These are phyloP conservation scores for Parapsyche elsis DNA, from an alignment of 1,140 invertebrate species.

Conservation along the genomic window DNA sequence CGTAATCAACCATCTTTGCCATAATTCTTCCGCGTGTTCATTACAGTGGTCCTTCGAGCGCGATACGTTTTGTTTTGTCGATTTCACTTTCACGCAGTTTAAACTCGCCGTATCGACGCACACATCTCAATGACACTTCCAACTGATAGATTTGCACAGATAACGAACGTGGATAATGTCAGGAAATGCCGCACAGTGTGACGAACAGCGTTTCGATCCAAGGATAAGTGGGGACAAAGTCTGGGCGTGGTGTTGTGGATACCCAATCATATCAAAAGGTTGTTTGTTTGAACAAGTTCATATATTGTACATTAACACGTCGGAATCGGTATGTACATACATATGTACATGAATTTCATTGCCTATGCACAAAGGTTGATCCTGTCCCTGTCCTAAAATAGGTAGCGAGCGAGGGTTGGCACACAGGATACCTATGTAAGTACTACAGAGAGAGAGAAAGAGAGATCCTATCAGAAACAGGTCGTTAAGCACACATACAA, in stretches of 20 bases:
- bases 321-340: background rate
- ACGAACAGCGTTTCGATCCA: background rate
- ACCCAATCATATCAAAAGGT: background rate
- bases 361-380: slow-evolving; percentile 1
- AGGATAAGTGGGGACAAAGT: slow-evolving; percentile 15
- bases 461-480: slow-evolving; percentile 20
- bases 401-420: background rate
- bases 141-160: background rate
- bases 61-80: no score
- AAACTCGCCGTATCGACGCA: background rate
- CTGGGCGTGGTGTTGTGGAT: background rate
- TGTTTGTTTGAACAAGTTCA: background rate
- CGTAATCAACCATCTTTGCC: no score
- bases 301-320: background rate
- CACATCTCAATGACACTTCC: slow-evolving; percentile 8
- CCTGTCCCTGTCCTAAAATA: slow-evolving; percentile 22
- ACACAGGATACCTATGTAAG: no score
- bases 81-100: background rate
- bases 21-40: no score
- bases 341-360: background rate
- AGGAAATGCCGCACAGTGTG: background rate
- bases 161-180: background rate
- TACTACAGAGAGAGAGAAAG: no score
- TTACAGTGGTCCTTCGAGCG: no score
- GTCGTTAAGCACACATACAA: slow-evolving; percentile 19